Base-by-base conservation (phyloP, 2,113 vertebrate species). In the Cephalopterus ornatus region DNA sequence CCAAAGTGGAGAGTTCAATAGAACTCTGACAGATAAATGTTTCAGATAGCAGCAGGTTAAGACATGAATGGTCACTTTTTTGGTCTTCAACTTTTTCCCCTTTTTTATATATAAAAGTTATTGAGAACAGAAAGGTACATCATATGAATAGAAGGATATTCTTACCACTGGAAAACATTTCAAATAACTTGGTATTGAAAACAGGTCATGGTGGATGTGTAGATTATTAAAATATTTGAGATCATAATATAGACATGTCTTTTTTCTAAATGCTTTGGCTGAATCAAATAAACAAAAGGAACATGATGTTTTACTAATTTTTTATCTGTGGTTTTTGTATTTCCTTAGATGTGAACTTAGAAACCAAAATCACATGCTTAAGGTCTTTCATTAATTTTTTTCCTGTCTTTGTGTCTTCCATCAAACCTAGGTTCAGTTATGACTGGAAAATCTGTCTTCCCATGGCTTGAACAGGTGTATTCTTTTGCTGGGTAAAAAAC, bases 21-120 rank as follows among this genome's bases (percentile, higher is more conserved):
- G 32, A 81, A 32, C 6, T 35, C 15, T 46, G 27, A 75, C 15
- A 53, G 16, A 66, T 30, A 55, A 42, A 24, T 66, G 11, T 39
- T 92, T 87, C 10, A 52, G 49, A 49, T 66, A 73, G 26, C 8
- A 89, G 8, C 27, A 62, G 21, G 8, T 66, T 77, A 62, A 73
- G 80, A 72, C 47, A 47, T 8, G 37, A 73, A 32, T 61, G 6
- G 1, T 39, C 50, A 9, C 44, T 1, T 2, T 10, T 77, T 70
- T 70, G 1, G 13, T 56, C 33, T 80, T 76, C 20, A 42, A 0
- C 22, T 12, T 23, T 20, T 33, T 3, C 3, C 3, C 8, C 9
- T 12, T 39, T 52, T 44, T 33, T 30, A 59, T 5, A 1, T 21
- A 12, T 47, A 55, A 32, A 53, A 32, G 5, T 53, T 87, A 61